phyloP scores from a whole-genome alignment of 2,113 vertebrate species.

The Erpornis zantholeuca region DNA sequence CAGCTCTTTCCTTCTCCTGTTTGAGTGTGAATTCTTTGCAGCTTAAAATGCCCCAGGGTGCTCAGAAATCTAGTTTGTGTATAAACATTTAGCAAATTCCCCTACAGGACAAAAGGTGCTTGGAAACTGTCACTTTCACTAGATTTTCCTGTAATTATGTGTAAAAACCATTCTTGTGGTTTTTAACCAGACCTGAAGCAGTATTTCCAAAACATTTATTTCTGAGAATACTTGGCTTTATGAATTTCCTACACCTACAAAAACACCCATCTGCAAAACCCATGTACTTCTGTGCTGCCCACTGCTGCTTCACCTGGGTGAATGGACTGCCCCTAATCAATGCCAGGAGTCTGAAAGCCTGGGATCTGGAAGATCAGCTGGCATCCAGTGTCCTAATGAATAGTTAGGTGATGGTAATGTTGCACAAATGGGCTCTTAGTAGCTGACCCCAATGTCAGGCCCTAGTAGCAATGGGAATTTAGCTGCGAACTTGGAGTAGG shows the following conservation, averaged over 20 bases:
- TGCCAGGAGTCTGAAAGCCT: neutral
- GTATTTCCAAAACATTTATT: neutral
- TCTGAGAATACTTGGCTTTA: neutral
- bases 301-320: neutral
- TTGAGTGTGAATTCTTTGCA: neutral
- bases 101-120: neutral
- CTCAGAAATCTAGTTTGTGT: neutral
- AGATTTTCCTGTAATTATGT: neutral
- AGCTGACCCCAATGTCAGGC: neutral
- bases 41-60: neutral
- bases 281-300: neutral
- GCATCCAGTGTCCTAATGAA: neutral
- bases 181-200: neutral
- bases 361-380: neutral
- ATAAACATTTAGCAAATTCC: neutral
- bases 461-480: neutral
- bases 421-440: neutral
- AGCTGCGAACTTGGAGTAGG: neutral
- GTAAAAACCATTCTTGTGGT: neutral
- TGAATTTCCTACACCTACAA: neutral
- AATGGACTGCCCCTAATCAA: neutral
- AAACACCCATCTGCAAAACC: neutral
- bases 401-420: neutral
- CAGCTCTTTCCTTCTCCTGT: neutral
- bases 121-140: neutral